phyloP scores from a whole-genome alignment of 2,797 vertebrate species.

The Gobionotothen gibberifrons region DNA sequence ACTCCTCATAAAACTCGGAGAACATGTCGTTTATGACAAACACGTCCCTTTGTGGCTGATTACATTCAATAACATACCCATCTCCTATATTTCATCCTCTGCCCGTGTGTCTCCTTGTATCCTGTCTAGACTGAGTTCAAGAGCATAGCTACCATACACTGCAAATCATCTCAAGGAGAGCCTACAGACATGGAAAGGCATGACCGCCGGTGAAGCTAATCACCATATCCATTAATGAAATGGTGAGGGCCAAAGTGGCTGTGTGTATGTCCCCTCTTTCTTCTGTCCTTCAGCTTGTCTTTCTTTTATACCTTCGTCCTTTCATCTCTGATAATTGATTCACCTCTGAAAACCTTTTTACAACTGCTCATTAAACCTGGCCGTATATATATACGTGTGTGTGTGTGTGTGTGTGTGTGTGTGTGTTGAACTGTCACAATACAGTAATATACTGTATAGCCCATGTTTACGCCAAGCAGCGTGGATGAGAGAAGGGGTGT shows the following conservation, averaged over 20 bases:
- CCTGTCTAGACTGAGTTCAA: constrained; percentile 76
- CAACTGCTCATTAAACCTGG: constrained; percentile 67
- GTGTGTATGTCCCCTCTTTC: constrained; percentile 48
- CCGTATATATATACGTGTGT: constrained; percentile 5
- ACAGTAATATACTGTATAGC: constrained; percentile 48
- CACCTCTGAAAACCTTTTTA: constrained; percentile 62
- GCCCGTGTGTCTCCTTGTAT: constrained; percentile 55
- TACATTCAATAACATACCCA: constrained; percentile 58
- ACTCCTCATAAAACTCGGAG: constrained; percentile 46
- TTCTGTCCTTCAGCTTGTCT: constrained; percentile 70
- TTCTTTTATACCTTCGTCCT: constrained; percentile 59
- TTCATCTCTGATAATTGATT: constrained; percentile 65
- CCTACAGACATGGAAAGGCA: constrained; percentile 63
- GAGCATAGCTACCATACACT: constrained; percentile 58
- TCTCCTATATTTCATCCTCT: constrained; percentile 57
- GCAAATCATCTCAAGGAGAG: constrained; percentile 81
- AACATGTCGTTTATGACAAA: constrained; percentile 63
- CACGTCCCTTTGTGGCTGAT: constrained; percentile 45
- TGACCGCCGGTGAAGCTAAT: constrained; percentile 62
- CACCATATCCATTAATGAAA: constrained; percentile 78
- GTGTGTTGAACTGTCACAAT: constrained; percentile 28
- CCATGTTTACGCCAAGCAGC: constrained; percentile 59
- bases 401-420: constrained; percentile 17
- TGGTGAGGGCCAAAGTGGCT: constrained; percentile 43
- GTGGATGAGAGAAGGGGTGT: constrained; percentile 39